A percentile compares a stretch with the other conserved stretches of the same genome.
phyloP scores from a whole-genome alignment of 2,888 invertebrate species.

The Hymenopus coronatus region DNA sequence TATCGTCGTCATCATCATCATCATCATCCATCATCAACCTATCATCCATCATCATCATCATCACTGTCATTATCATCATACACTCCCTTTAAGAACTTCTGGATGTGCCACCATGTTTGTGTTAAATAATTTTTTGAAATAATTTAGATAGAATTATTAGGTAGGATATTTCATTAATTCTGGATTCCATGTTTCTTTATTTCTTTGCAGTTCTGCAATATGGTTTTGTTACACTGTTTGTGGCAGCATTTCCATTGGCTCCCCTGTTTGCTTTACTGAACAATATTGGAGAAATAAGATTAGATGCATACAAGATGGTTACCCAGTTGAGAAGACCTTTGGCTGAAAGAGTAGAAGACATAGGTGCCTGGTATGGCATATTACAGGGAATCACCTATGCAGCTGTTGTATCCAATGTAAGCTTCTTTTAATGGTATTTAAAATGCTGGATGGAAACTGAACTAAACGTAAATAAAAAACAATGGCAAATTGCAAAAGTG shows the following conservation, averaged over 20 bases:
- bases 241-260: slow-evolving; percentile 94
- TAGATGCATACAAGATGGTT: slow-evolving; percentile 98
- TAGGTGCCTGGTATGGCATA: slow-evolving; percentile 91
- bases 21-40: too few species aligned
- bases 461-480: too few species aligned
- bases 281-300: slow-evolving; percentile 90
- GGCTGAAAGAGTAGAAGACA: slow-evolving; percentile 87
- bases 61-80: too few species aligned
- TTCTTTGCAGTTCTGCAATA: slow-evolving; percentile 81
- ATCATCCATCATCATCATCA: too few species aligned
- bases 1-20: too few species aligned
- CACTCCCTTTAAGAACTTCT: too few species aligned
- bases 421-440: slow-evolving; percentile 38
- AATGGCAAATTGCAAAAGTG: too few species aligned
- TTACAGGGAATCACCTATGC: slow-evolving; percentile 87
- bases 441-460: too few species aligned
- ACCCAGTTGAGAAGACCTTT: slow-evolving; percentile 86
- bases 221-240: slow-evolving; percentile 95
- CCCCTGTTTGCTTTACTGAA: slow-evolving; percentile 93
- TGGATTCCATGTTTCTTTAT: neutral
- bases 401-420: slow-evolving; percentile 80
- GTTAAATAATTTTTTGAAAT: too few species aligned
- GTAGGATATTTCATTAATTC: neutral
- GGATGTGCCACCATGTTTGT: too few species aligned
- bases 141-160: too few species aligned